phyloP scores from a whole-genome alignment of 2,113 vertebrate genomes.

The Callipepla squamata region DNA sequence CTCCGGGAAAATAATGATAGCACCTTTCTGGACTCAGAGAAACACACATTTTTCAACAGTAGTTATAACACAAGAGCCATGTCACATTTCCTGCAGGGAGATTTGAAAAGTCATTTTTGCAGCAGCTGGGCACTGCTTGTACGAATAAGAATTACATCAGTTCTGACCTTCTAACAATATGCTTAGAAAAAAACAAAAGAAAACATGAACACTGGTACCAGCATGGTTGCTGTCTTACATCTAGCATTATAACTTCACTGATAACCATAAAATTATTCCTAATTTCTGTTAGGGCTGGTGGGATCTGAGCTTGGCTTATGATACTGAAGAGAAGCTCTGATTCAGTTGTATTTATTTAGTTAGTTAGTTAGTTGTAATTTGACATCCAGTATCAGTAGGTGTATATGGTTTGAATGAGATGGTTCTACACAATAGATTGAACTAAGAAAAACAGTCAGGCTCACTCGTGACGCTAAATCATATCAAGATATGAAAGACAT shows the following conservation, averaged over 20 bases:
- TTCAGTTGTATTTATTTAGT: background rate
- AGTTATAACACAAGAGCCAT: background rate
- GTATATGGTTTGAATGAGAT: constrained; percentile 11
- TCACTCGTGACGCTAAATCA: constrained; percentile 14
- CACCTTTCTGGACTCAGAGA: background rate
- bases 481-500: background rate
- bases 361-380: background rate
- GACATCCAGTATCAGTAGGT: background rate
- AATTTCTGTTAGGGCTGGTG: background rate
- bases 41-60: background rate
- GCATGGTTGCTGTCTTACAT: background rate
- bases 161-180: constrained; percentile 55
- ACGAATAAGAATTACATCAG: constrained; percentile 36
- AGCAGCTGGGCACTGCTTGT: constrained; percentile 30
- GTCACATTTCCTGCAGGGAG: constrained; percentile 39
- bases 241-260: background rate
- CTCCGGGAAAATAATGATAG: background rate
- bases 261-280: constrained; percentile 18
- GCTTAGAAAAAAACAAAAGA: background rate
- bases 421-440: background rate
- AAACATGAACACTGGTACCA: background rate
- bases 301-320: background rate
- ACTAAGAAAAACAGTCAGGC: constrained; percentile 1
- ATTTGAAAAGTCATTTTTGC: constrained; percentile 41
- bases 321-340: background rate